phyloP scores from a whole-genome alignment of 2,797 vertebrate species.

The Apodemus agrarius region DNA sequence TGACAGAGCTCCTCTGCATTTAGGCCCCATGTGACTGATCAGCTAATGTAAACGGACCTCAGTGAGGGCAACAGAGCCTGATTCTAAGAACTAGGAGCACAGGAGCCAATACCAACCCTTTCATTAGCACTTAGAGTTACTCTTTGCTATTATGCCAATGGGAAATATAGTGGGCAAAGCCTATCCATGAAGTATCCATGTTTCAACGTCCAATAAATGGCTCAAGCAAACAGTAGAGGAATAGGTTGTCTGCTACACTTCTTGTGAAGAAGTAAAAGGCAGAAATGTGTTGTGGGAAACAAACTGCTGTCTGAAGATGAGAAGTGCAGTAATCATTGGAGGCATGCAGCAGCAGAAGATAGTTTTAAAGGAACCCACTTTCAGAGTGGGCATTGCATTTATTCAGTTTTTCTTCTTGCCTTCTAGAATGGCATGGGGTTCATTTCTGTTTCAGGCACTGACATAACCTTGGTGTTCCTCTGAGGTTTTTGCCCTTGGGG shows the following conservation, averaged over 20 bases:
- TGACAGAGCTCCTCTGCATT: accelerated
- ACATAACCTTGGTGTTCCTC: slow-evolving; percentile 62
- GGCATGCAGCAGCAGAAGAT: neutral
- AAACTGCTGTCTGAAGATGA: accelerated
- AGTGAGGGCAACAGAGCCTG: accelerated
- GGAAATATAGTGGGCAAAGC: neutral
- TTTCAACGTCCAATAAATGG: neutral
- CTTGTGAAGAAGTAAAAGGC: neutral
- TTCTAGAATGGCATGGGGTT: neutral
- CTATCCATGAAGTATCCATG: neutral
- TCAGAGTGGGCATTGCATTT: neutral
- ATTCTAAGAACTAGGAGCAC: neutral
- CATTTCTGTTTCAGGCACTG: no score
- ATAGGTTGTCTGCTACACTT: neutral
- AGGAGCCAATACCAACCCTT: neutral
- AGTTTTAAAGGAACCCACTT: neutral
- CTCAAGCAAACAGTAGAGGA: accelerated
- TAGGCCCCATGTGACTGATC: neutral
- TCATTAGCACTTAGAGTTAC: accelerated
- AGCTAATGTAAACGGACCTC: accelerated
- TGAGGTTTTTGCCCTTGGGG: neutral
- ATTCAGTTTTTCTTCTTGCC: neutral
- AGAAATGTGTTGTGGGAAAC: neutral
- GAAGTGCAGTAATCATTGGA: neutral
- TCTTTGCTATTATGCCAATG: neutral